A percentile compares a stretch with the other conserved stretches of the same genome.
These are phyloP conservation scores for Poecile atricapillus DNA, from an alignment of 2,113 vertebrate genomes.

Conservation along the genomic window DNA sequence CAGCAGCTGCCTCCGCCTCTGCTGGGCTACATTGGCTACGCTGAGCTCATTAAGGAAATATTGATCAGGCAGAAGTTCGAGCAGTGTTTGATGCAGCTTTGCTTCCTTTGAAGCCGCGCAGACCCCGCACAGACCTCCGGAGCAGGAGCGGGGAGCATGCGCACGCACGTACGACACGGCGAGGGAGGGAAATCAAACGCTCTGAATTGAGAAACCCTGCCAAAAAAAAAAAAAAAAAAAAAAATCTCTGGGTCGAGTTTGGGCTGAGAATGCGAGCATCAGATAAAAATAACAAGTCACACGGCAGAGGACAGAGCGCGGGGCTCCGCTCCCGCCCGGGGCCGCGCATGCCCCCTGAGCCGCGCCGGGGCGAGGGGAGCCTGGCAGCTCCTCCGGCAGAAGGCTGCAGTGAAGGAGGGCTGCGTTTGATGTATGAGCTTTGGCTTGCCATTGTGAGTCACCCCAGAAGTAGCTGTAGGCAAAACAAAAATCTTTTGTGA, in stretches of 20 bases:
- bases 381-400: conserved; percentile 70
- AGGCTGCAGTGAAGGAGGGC: conserved; percentile 74
- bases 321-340: conserved; percentile 73
- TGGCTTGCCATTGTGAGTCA: conserved; percentile 85
- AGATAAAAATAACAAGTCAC: conserved; percentile 90
- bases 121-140: not conserved
- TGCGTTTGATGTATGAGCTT: conserved; percentile 86
- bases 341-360: conserved; percentile 72
- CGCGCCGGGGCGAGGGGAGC: conserved; percentile 29
- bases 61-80: not conserved
- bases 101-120: not conserved
- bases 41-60: conserved; percentile 32
- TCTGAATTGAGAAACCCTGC: conserved; percentile 57
- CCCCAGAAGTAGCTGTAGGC: conserved; percentile 84
- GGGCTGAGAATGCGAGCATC: conserved; percentile 77
- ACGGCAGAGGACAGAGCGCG: conserved; percentile 78
- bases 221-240: not conserved
- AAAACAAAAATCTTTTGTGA: conserved; percentile 92
- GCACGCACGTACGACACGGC: not conserved
- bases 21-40: not conserved
- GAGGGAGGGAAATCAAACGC: not conserved
- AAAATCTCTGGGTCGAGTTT: conserved; percentile 64
- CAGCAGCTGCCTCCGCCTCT: conserved; percentile 19
- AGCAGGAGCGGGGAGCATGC: not conserved
- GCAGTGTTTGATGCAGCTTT: not conserved